A percentile compares a stretch with the other conserved stretches of the same genome.
phyloP scores from a whole-genome alignment of 2,113 vertebrate species.

The Narcine bancroftii region DNA sequence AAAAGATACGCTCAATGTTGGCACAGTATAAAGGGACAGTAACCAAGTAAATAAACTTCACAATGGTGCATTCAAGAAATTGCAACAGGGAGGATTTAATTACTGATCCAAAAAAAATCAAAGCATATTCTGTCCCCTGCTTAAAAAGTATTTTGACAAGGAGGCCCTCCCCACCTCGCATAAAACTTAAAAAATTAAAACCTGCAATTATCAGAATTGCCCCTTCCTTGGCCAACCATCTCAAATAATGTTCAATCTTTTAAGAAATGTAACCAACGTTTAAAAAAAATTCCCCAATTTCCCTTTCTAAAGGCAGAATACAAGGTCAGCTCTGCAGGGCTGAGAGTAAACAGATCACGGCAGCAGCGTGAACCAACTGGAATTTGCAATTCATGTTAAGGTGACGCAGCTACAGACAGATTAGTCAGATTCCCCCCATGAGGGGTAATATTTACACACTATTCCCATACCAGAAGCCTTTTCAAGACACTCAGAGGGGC shows the following conservation, averaged over 20 bases:
- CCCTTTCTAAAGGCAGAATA: too few relatives aligned
- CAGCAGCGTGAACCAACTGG: too few relatives aligned
- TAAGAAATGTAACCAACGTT: not conserved
- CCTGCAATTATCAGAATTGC: not conserved
- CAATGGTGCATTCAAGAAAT: not conserved
- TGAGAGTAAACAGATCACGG: too few relatives aligned
- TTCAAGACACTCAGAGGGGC: not conserved
- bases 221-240: not conserved
- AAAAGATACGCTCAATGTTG: not conserved
- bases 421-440: too few relatives aligned
- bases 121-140: not conserved
- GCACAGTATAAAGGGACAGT: not conserved
- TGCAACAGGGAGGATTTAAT: not conserved
- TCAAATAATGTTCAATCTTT: not conserved
- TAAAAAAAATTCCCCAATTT: not conserved
- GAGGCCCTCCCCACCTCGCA: not conserved
- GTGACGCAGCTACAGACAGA: not conserved
- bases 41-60: not conserved
- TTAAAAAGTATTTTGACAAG: not conserved
- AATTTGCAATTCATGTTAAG: not conserved
- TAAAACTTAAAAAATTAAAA: not conserved
- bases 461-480: not conserved
- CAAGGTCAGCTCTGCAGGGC: too few relatives aligned
- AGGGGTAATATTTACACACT: not conserved
- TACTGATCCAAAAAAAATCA: not conserved